Base-by-base conservation (phyloP, 2,888 invertebrate species). In the Epicampocera succincta region DNA sequence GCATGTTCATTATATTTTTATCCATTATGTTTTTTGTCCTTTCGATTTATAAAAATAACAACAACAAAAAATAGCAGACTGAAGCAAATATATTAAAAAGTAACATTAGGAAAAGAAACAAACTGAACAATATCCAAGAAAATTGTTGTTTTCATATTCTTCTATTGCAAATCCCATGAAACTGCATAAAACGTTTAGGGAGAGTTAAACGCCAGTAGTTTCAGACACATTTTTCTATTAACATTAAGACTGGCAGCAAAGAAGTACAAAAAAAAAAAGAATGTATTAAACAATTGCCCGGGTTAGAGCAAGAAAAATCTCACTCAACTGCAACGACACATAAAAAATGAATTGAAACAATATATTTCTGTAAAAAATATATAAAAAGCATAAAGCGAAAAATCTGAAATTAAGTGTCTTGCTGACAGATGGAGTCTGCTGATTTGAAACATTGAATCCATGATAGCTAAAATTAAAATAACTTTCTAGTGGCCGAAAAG, bases 161-260 rank as follows among this genome's bases (percentile, higher is more conserved):
- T 75, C 19, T n/a, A 29, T 58, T 46, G 15, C 17, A 42, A 50
- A 42, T 75, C 29, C n/a, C 74, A 75, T 75, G 58, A 75, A 75
- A 66, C 54, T 65, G 50, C 66, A 75, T 42, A 66, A 75, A 66
- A 63, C 66, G 40, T 3, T 15, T 29, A 13, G 33, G 44, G 4
- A 17, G 5, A 19, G 33, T n/a, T n/a, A 42, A 2, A 33, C 19
- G 42, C 15, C 11, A 73, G 44, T n/a, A n/a, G 44, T 52, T 63
- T 73, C 46, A 65, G 48, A 73, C 52, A 73, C 38, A 73, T 74
- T 79, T 73, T 33, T 29, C 79, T 61, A 74, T 80, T 74, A 69
- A 80, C 44, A 42, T 50, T 65, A 63, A 65, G 38, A 12, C 46
- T 11, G 46, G 13, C 9, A 40, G 15, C 13, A 21, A n/a, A n/a